A percentile compares a stretch with the other conserved stretches of the same genome.
These are phyloP conservation scores for Esox masquinongy DNA, from an alignment of 2,797 vertebrate genomes.

Conservation along the genomic window DNA sequence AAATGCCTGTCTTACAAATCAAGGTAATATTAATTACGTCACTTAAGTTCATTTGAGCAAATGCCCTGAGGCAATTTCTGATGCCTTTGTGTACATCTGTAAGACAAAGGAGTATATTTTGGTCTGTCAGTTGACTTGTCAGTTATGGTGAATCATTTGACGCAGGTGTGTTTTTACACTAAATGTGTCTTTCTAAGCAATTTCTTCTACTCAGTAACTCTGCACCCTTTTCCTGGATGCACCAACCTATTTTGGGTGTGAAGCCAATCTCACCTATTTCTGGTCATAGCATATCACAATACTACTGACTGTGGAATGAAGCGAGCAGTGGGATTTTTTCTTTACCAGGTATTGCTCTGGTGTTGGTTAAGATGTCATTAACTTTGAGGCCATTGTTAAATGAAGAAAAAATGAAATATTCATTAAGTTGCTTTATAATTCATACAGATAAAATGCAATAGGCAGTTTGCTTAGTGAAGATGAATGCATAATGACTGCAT, in stretches of 20 bases:
- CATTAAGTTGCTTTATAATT: conserved; percentile 76
- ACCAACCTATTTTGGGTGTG: not conserved
- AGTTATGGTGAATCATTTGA: conserved; percentile 42
- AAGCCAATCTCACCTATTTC: not conserved
- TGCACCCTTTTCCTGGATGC: conserved; percentile 4
- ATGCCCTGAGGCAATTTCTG: conserved; percentile 48
- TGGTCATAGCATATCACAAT: not conserved
- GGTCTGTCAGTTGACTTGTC: conserved; percentile 41
- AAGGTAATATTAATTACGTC: conserved; percentile 66
- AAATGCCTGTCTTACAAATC: conserved; percentile 58
- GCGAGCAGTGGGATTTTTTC: not conserved
- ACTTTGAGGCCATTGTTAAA: conserved; percentile 67
- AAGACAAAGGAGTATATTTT: conserved; percentile 51
- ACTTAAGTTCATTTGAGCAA: conserved; percentile 62
- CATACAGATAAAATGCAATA: conserved; percentile 70
- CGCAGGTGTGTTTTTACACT: conserved; percentile 48
- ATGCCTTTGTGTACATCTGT: conserved; percentile 49
- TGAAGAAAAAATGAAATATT: conserved; percentile 74
- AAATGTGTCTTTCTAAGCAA: conserved; percentile 29
- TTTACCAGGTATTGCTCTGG: conserved; percentile 42
- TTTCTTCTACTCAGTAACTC: conserved; percentile 33
- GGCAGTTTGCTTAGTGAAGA: conserved; percentile 64
- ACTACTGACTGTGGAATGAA: conserved; percentile 11
- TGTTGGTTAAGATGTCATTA: conserved; percentile 65
- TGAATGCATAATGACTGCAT: conserved; percentile 67